Conservation (phyloP, 2,888 invertebrate genomes). For the Petrolisthes cinctipes region DNA sequence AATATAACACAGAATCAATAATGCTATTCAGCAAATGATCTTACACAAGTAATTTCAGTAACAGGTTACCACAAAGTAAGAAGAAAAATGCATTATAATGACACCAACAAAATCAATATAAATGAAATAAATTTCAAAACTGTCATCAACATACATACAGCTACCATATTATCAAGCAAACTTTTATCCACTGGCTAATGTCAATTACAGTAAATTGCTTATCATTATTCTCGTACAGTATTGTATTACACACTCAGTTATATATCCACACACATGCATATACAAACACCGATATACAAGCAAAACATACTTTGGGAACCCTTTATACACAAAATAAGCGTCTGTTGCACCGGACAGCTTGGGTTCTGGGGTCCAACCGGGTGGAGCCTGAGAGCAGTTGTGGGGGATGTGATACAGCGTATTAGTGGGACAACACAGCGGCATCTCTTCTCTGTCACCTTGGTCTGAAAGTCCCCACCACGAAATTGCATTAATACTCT, state of each 20-base stretch:
- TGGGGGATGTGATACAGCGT: slow-evolving; percentile 30
- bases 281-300: slow-evolving; percentile 9
- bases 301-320: slow-evolving; percentile 57
- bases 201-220: too few species aligned
- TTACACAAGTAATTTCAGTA: too few species aligned
- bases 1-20: neutral
- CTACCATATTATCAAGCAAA: neutral
- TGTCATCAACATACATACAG: neutral
- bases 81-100: neutral
- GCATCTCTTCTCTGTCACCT: slow-evolving; percentile 12
- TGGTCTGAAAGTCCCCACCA: neutral
- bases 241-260: neutral
- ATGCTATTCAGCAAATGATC: too few species aligned
- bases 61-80: too few species aligned
- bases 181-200: neutral
- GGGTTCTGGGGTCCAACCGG: slow-evolving; percentile 33
- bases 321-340: slow-evolving; percentile 47
- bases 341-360: slow-evolving; percentile 37
- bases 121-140: neutral
- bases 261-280: slow-evolving; percentile 4
- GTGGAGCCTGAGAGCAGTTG: slow-evolving; percentile 41
- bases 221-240: too few species aligned
- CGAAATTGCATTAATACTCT: too few species aligned
- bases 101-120: neutral
- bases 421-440: slow-evolving; percentile 55